These are phyloP conservation scores for Chrysina gloriosa DNA, from an alignment of 2,888 invertebrate species.

Conservation along the genomic window DNA sequence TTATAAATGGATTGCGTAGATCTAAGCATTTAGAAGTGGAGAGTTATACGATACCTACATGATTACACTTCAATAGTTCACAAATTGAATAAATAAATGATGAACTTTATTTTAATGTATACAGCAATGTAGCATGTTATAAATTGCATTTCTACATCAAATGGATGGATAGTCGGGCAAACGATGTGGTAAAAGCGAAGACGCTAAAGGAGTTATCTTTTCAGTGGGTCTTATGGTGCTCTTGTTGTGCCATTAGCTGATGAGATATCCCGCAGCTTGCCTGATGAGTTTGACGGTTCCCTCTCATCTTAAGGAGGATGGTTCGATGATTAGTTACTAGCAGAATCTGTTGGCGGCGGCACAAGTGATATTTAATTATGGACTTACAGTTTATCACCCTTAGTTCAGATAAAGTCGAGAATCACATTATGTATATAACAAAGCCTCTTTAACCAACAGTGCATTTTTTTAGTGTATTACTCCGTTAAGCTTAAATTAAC, in stretches of 20 bases:
- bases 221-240: conserved; percentile 14
- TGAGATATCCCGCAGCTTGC: conserved; percentile 25
- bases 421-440: conserved; percentile 12
- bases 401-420: background rate
- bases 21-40: too few relatives aligned
- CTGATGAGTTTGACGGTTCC: conserved; percentile 8
- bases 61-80: too few relatives aligned
- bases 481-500: background rate
- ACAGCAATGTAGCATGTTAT: background rate
- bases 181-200: conserved; percentile 18
- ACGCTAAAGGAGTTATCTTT: conserved; percentile 22
- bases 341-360: conserved; percentile 12
- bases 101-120: conserved; percentile 14
- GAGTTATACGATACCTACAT: too few relatives aligned
- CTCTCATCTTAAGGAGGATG: conserved; percentile 14
- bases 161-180: background rate
- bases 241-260: conserved; percentile 30
- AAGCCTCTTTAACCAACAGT: background rate
- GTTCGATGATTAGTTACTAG: conserved; percentile 21
- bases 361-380: conserved; percentile 13
- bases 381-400: conserved; percentile 23
- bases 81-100: conserved; percentile 11
- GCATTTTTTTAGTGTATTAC: background rate
- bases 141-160: conserved; percentile 24
- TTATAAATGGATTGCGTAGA: too few relatives aligned